Base-by-base conservation (phyloP, 2,888 invertebrate species). In the Eupithecia abbreviata region DNA sequence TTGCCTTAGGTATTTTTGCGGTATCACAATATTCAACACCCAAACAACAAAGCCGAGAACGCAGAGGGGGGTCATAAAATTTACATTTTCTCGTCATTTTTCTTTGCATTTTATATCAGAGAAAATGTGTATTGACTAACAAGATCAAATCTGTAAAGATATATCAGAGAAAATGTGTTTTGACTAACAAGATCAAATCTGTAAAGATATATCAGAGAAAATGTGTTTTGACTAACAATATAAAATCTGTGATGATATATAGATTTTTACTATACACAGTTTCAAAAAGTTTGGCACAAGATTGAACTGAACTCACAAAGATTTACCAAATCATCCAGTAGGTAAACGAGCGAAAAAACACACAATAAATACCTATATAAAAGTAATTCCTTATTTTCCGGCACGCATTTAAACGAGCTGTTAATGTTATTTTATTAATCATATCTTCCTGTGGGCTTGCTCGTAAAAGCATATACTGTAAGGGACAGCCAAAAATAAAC, bases 401-500 rank as follows among this genome's bases (percentile, higher is more conserved):
- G 82, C 84, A 87, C 85, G 82, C 83, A 82, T 86, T 9, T 45
- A 86, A 89, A 69, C 69, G 18, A 69, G 18, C 47, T 69, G 47
- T 69, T 69, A 69, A 69, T 49, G 69, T 69, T 69, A 47, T 69
- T 88, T 85, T 88, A 90, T 93, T 94, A 92, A 91, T 92, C 90
- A 93, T 90, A 89, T 85, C 92, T 92, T 93, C 93, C 93, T 93
- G 92, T 87, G 85, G 86, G 87, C 82, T 84, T 87, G 83, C 81
- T 90, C 89, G 88, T 91, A 86, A 91, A 90, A 84, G 87, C 87
- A 87, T 88, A 89, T 87, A n/a, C 10, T 9, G 83, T 79, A 83
- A 85, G 90, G 84, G 89, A 90, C 89, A 88, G 85, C 89, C 88
- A 70, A 90, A 93, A 93, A 93, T 93, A 93, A 89, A 89, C 88